A percentile compares a stretch with the other conserved stretches of the same genome.
These are phyloP conservation scores for Aepyceros melampus DNA, from an alignment of 2,113 vertebrate species.

Conservation along the genomic window DNA sequence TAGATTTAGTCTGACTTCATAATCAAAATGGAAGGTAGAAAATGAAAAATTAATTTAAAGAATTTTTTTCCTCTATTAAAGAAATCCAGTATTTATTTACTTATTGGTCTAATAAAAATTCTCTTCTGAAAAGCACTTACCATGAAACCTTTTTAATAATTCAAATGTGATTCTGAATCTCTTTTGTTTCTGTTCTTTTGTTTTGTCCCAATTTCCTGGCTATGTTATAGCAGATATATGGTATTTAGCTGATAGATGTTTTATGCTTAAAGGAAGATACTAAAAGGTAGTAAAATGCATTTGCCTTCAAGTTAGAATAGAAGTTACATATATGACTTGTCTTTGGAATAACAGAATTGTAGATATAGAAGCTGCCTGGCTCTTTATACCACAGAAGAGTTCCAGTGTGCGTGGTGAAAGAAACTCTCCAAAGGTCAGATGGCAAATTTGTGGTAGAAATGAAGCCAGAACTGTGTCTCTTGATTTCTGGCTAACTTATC, in stretches of 20 bases:
- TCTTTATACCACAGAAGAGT: neutral
- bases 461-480: neutral
- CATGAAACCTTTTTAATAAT: neutral
- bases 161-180: neutral
- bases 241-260: neutral
- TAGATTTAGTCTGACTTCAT: slow-evolving; percentile 39
- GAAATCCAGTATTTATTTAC: neutral
- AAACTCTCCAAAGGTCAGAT: neutral
- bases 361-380: neutral
- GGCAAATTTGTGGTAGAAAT: neutral
- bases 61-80: neutral
- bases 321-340: neutral
- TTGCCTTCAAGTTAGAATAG: neutral
- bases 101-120: slow-evolving; percentile 33
- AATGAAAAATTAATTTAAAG: neutral
- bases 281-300: neutral
- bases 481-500: neutral
- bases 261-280: neutral
- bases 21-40: slow-evolving; percentile 38
- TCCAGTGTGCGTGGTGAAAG: neutral
- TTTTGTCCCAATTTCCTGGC: neutral
- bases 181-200: neutral
- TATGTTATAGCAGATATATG: neutral
- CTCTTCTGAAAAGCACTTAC: neutral
- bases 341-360: neutral